Evolutionary conservation across 1,140 invertebrate species (phyloP), one percentile per base, ranked within the genome.

Genomic region (Panagrolaimus sp.): DNA sequence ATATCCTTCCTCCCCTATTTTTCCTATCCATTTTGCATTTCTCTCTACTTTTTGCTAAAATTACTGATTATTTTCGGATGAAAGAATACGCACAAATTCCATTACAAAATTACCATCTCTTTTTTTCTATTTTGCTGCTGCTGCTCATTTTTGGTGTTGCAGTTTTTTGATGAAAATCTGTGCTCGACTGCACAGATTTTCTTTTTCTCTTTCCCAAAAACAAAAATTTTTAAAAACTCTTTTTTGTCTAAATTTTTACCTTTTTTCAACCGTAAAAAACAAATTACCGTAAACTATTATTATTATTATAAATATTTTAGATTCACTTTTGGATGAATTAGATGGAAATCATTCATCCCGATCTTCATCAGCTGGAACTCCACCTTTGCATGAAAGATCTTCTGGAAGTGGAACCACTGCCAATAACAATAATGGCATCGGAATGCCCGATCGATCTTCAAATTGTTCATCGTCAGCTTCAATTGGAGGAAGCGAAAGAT

Each of bases 61-160:
- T 58, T 26, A 58, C 52, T 58, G 52, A 58, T 58, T 58, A 58
- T 58, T 58, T 58, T 21, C 52, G 52, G 52, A 21, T 58, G 52
- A 58, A 14, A 58, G 52, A 28, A 21, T 58, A n/a, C 28, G 21
- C 28, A 24, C 48, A 58, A 58, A 58, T 58, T 58, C 52, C 52
- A 58, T 58, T 58, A 58, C 52, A 28, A 26, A 58, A 28, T 58
- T 58, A 58, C 21, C 17, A 52, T n/a, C 48, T n/a, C n/a, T 52
- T 15, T n/a, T n/a, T n/a, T n/a, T n/a, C n/a, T n/a, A n/a, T n/a
- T n/a, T n/a, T 38, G 32, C 32, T 38, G 32, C 32, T 38, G 7
- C 32, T 38, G 7, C 7, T 7, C 32, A 38, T 7, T 4, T 38
- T 38, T 38, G 2, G 32, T 38, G 7, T 38, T 2, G 32, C 32